Evolutionary conservation across 2,797 vertebrate genomes (phyloP).

Genomic region (Rousettus madagascariensis): DNA sequence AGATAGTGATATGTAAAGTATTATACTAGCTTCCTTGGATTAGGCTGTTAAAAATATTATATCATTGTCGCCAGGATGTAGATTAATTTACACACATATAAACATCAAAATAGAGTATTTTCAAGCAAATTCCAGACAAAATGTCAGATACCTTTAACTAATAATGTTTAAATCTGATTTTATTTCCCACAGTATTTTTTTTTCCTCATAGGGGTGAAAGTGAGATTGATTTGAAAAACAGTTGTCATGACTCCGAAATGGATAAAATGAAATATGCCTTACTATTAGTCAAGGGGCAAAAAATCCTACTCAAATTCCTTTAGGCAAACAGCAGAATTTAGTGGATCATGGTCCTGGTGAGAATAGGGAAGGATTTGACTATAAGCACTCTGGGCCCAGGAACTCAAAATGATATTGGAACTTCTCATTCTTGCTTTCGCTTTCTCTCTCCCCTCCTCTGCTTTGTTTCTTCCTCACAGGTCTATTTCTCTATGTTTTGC

Average conservation of each 20-base stretch:
- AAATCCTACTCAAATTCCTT: conserved; percentile 5
- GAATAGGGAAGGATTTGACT: background rate
- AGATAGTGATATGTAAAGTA: background rate
- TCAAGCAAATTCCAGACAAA: background rate
- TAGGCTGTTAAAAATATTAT: background rate
- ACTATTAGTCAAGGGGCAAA: background rate
- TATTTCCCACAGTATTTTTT: background rate
- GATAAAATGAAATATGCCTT: background rate
- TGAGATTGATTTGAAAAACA: conserved; percentile 41
- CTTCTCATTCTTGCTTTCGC: background rate
- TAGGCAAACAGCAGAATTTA: background rate
- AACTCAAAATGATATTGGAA: background rate
- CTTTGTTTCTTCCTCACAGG: background rate
- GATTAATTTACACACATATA: background rate
- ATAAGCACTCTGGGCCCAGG: background rate
- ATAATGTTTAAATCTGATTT: conserved; percentile 22
- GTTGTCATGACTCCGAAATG: background rate
- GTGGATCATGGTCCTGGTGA: background rate
- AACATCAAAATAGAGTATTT: background rate
- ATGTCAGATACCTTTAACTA: conserved; percentile 6
- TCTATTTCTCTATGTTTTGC: background rate
- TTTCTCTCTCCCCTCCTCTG: background rate
- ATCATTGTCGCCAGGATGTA: background rate
- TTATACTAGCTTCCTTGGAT: background rate
- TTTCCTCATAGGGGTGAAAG: background rate